A percentile compares a stretch with the other conserved stretches of the same genome.
Conservation (phyloP, 2,888 invertebrate species). For the Acronicta aceris region DNA sequence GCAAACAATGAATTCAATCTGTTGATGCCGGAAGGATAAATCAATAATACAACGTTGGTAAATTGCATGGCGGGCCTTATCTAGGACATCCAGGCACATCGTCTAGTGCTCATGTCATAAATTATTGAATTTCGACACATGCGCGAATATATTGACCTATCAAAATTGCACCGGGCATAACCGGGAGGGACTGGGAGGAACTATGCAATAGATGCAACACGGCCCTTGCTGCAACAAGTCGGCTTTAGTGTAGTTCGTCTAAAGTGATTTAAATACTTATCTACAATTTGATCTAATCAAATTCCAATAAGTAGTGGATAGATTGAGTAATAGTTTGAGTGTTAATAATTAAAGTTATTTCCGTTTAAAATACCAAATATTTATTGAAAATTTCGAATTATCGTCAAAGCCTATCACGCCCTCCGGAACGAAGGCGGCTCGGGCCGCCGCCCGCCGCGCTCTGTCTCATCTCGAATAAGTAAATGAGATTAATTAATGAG, state of each 20-base stretch:
- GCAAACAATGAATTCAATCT: not conserved
- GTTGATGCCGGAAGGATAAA: conserved; percentile 12
- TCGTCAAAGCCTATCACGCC: conserved; percentile 7
- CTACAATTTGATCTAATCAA: not conserved
- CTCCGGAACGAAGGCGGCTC: conserved; percentile 23
- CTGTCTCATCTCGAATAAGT: conserved; percentile 16
- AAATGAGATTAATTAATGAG: not conserved
- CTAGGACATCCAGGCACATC: conserved; percentile 26
- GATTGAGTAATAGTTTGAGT: conserved; percentile 1
- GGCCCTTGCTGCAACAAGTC: conserved; percentile 47
- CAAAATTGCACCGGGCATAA: conserved; percentile 44
- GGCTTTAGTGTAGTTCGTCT: conserved; percentile 8
- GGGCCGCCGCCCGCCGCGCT: conserved; percentile 26
- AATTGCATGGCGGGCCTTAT: conserved; percentile 2
- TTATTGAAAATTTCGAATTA: not conserved
- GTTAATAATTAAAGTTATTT: conserved; percentile 5
- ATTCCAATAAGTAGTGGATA: not conserved
- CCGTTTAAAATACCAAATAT: not conserved
- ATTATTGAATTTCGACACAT: conserved; percentile 48
- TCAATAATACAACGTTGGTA: conserved; percentile 28
- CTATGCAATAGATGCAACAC: conserved; percentile 51
- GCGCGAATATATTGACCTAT: conserved; percentile 57
- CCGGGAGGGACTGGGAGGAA: conserved; percentile 16
- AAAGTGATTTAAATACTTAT: not conserved
- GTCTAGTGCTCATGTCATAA: conserved; percentile 39